phyloP scores from a whole-genome alignment of 2,797 vertebrate genomes.

The Pangasius sanitwongsei region DNA sequence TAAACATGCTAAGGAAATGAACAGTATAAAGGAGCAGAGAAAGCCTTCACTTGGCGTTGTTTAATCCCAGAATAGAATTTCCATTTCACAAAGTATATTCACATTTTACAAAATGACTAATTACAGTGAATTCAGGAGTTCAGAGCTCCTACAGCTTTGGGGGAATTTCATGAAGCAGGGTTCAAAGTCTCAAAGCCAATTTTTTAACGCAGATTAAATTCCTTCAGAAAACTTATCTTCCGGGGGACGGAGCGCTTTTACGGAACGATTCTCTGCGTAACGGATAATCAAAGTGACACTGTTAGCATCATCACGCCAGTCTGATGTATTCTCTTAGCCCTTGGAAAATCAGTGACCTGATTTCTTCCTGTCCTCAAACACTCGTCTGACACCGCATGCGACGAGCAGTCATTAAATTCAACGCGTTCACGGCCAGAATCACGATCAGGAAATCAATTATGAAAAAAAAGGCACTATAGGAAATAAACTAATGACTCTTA shows the following conservation, averaged over 20 bases:
- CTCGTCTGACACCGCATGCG: neutral
- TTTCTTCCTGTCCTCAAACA: neutral
- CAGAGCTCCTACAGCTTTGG: neutral
- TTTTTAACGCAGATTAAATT: neutral
- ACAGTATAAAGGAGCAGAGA: neutral
- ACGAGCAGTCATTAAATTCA: neutral
- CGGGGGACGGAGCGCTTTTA: neutral
- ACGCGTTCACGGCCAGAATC: neutral
- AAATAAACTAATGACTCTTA: constrained; percentile 26
- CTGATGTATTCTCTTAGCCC: constrained; percentile 6
- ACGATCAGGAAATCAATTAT: neutral
- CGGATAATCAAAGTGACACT: neutral
- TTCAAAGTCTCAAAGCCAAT: neutral
- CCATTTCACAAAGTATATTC: constrained; percentile 16
- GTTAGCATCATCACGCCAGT: neutral
- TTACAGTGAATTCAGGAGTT: neutral
- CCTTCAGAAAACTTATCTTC: neutral
- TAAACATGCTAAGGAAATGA: neutral
- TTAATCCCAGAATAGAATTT: constrained; percentile 32
- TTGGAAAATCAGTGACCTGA: constrained; percentile 5
- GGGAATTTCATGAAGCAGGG: neutral
- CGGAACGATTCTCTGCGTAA: neutral
- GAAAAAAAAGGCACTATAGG: constrained; percentile 40
- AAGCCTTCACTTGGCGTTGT: neutral
- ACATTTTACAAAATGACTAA: constrained; percentile 26